Evolutionary conservation across 2,113 vertebrate species (phyloP).

Genomic region (Nycticebus coucang): DNA sequence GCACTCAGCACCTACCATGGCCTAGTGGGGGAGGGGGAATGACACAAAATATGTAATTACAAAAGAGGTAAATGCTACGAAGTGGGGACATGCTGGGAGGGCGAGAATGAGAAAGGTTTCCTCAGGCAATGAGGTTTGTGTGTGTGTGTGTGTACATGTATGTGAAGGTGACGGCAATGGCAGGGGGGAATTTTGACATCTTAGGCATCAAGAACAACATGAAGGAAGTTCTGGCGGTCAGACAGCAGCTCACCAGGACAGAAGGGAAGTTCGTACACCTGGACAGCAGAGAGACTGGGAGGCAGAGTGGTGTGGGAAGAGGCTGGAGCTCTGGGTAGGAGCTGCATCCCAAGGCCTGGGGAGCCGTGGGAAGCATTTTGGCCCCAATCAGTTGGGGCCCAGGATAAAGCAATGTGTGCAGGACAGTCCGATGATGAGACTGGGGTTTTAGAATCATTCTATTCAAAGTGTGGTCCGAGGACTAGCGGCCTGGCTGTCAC

Average conservation of each 20-base stretch:
- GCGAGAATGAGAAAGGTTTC: neutral
- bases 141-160: neutral
- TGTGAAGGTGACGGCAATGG: neutral
- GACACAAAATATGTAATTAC: neutral
- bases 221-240: neutral
- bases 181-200: neutral
- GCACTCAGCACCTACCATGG: neutral
- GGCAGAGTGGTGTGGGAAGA: neutral
- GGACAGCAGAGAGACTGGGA: neutral
- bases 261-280: neutral
- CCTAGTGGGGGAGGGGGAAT: neutral
- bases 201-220: neutral
- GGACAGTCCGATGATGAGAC: neutral
- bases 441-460: neutral
- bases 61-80: neutral
- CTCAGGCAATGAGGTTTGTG: neutral
- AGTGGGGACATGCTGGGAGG: neutral
- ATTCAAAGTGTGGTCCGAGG: neutral
- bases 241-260: neutral
- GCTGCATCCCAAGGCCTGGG: rapidly evolving
- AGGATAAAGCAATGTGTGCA: no score
- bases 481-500: neutral
- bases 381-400: no score
- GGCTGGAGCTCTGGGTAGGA: neutral
- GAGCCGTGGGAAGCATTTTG: neutral